phyloP scores from a whole-genome alignment of 2,888 invertebrate species.

The Mythimna lalbum region DNA sequence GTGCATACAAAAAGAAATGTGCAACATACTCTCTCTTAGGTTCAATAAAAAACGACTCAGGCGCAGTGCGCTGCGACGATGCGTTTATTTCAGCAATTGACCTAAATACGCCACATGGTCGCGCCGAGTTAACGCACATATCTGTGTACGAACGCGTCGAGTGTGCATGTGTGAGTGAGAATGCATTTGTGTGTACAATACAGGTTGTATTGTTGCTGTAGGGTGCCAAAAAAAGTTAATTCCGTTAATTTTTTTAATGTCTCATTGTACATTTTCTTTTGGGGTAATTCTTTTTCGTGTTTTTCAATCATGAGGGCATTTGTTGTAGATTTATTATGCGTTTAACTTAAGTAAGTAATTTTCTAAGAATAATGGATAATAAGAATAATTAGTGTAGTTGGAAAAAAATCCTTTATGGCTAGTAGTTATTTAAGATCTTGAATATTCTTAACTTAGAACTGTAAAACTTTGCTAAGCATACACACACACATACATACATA shows the following conservation, averaged over 20 bases:
- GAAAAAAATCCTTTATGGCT: background rate
- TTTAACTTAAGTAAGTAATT: background rate
- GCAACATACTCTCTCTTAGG: constrained; percentile 71
- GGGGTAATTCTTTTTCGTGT: background rate
- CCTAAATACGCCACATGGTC: constrained; percentile 86
- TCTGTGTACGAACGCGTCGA: constrained; percentile 65
- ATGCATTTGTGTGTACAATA: constrained; percentile 70
- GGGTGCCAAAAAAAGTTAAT: constrained; percentile 64
- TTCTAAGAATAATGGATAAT: background rate
- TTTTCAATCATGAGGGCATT: constrained; percentile 5
- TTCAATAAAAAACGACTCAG: constrained; percentile 71
- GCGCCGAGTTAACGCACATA: constrained; percentile 76
- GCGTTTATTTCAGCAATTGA: constrained; percentile 87
- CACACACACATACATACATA: too few relatives aligned
- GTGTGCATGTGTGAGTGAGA: constrained; percentile 61
- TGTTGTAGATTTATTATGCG: background rate
- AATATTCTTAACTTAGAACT: background rate
- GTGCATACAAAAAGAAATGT: constrained; percentile 69
- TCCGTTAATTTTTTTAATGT: constrained; percentile 37
- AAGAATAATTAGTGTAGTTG: background rate
- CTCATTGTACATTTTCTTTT: constrained; percentile 5
- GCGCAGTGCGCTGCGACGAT: constrained; percentile 71
- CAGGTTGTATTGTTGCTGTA: constrained; percentile 75
- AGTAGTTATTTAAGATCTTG: background rate
- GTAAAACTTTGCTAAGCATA: background rate